Percentiles rank a stretch among this genome's conserved stretches.
Conservation (phyloP, 2,797 vertebrate genomes). For the Malacoctenus gilli region DNA sequence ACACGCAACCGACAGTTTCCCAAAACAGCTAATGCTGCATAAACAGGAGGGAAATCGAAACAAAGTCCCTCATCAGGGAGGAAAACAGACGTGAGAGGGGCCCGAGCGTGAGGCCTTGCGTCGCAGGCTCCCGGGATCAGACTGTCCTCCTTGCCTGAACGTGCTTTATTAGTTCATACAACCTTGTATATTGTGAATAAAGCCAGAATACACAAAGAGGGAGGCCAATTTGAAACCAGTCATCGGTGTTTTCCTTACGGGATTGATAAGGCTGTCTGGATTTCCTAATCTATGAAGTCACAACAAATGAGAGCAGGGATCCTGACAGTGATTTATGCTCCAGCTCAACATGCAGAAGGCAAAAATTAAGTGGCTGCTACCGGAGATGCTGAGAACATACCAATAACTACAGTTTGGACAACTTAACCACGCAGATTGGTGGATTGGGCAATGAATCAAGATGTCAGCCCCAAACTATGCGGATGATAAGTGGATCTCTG, state of each 20-base stretch:
- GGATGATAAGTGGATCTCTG: constrained; percentile 43
- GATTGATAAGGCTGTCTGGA: constrained; percentile 18
- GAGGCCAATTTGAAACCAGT: constrained; percentile 32
- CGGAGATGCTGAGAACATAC: constrained; percentile 15
- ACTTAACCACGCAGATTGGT: constrained; percentile 8
- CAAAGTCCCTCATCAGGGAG: constrained; percentile 22
- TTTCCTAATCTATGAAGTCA: constrained; percentile 13
- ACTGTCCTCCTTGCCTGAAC: constrained; percentile 26
- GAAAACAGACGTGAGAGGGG: constrained; percentile 32
- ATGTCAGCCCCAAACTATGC: constrained; percentile 28
- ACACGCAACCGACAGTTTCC: constrained; percentile 20
- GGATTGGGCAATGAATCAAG: constrained; percentile 47
- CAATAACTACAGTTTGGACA: constrained; percentile 15
- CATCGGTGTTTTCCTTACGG: constrained; percentile 19
- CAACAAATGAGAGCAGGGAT: not conserved
- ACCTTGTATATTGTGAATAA: constrained; percentile 27
- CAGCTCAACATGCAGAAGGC: constrained; percentile 4
- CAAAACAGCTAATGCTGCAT: constrained; percentile 35
- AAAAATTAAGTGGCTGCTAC: constrained; percentile 14
- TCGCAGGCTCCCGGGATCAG: constrained; percentile 48
- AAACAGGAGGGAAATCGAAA: constrained; percentile 37
- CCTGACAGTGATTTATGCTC: constrained; percentile 21
- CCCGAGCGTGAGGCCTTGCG: constrained; percentile 34
- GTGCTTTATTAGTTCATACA: constrained; percentile 51
- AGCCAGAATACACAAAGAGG: constrained; percentile 50